A percentile compares a stretch with the other conserved stretches of the same genome.
phyloP scores from a whole-genome alignment of 2,888 invertebrate species.

The Sesamia inferens region DNA sequence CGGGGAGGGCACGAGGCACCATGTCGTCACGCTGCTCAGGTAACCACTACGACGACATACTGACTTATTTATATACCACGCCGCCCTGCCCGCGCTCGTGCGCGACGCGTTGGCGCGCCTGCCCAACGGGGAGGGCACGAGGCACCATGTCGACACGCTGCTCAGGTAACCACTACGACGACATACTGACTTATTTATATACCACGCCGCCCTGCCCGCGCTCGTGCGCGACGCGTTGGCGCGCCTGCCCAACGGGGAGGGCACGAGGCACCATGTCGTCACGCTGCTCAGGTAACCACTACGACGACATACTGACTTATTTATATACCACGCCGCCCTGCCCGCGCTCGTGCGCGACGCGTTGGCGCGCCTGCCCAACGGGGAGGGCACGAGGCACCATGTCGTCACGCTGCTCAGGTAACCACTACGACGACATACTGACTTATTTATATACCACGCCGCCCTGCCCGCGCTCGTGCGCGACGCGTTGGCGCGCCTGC shows the following conservation, averaged over 20 bases:
- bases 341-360: slow-evolving; percentile 97
- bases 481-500: too few relatives aligned
- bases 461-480: too few relatives aligned
- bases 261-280: too few relatives aligned
- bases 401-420: slow-evolving; percentile 94
- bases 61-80: slow-evolving; percentile 89
- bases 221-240: too few relatives aligned
- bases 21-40: too few relatives aligned
- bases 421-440: not conserved
- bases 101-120: slow-evolving; percentile 97
- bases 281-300: too few relatives aligned
- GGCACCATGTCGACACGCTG: slow-evolving; percentile 97
- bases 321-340: slow-evolving; percentile 93
- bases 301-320: too few relatives aligned
- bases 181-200: not conserved
- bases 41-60: too few relatives aligned
- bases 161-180: slow-evolving; percentile 74
- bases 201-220: too few relatives aligned
- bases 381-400: slow-evolving; percentile 97
- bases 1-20: too few relatives aligned
- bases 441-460: not conserved
- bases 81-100: slow-evolving; percentile 97
- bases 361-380: slow-evolving; percentile 97
- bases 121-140: slow-evolving; percentile 98
- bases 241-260: too few relatives aligned